phyloP scores from a whole-genome alignment of 2,113 vertebrate species.

The Dasyurus viverrinus region DNA sequence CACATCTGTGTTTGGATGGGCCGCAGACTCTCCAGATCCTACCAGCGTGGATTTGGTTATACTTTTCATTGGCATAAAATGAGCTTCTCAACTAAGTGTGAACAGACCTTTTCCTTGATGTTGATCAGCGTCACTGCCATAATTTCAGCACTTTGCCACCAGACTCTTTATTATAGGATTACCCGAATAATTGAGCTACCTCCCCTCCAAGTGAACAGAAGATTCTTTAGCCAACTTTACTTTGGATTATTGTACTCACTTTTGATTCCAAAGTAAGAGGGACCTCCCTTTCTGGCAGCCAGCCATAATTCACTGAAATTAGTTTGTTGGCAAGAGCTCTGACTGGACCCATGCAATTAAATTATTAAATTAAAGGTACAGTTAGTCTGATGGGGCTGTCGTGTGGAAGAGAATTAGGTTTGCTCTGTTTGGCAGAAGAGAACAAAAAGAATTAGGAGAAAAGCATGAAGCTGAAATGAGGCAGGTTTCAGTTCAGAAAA shows the following conservation, averaged over 20 bases:
- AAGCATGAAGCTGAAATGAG: neutral
- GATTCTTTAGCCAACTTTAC: neutral
- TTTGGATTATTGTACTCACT: neutral
- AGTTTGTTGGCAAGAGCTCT: neutral
- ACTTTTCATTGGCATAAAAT: neutral
- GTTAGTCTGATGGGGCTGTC: neutral
- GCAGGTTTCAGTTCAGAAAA: neutral
- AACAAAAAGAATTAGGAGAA: neutral
- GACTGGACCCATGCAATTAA: neutral
- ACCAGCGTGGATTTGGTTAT: neutral
- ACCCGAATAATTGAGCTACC: neutral
- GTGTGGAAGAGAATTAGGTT: neutral
- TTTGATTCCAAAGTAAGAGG: neutral
- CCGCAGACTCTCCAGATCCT: neutral
- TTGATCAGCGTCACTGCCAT: neutral
- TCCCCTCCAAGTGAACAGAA: neutral
- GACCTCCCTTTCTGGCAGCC: neutral
- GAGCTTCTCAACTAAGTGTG: neutral
- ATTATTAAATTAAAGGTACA: neutral
- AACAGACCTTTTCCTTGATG: neutral
- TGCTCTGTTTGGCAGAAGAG: neutral
- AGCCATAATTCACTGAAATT: neutral
- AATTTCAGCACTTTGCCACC: neutral
- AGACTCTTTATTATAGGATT: neutral
- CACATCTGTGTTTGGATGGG: neutral